Evolutionary conservation across 2,888 invertebrate genomes (phyloP), one percentile per base, ranked within the genome.

Genomic region (Brachyptera putata): DNA sequence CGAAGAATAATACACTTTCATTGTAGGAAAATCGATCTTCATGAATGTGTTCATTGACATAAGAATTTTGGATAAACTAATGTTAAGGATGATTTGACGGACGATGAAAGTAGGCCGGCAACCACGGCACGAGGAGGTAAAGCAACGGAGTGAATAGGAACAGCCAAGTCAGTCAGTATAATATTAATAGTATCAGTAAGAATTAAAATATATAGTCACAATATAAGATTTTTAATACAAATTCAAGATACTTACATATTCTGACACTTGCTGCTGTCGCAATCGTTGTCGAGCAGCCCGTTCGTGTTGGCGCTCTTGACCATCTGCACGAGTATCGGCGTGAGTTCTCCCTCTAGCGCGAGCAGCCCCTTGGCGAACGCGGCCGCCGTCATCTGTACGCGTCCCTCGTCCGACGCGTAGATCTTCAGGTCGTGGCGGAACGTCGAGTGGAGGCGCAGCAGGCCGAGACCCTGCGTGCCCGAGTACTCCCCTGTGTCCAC

Each of bases 301-400:
- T 99, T 98, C 0, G 98, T 99, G 72, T 99, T 98, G 22, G 98
- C 98, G 65, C 96, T 96, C 74, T 99, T 99, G 36, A 99, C 98
- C 98, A 99, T 99, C 77, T 99, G 99, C 55, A 98, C 98, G 49
- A 99, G 78, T 72, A 99, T 99, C 0, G 99, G 99, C 0, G 99
- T 97, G 37, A 99, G 80, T 76, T 99, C 98, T 0, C 99, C 99
- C 75, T 99, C 99, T 56, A 99, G 74, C 0, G 99, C 99, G 7
- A 99, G 79, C 26, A 99, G 79, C 0, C 99, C 99, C 79, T 98
- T 99, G 1, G 99, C 96, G 76, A 99, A 99, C 1, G 99, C 99
- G 0, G 99, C 99, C 0, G 99, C 99, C 0, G 99, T 99, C 97
- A 99, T 99, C 77, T 99, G 99, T 1, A 99, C 99, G 60, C 99